Conservation (phyloP, 2,888 invertebrate genomes). For the Drosophila nigricruria region DNA sequence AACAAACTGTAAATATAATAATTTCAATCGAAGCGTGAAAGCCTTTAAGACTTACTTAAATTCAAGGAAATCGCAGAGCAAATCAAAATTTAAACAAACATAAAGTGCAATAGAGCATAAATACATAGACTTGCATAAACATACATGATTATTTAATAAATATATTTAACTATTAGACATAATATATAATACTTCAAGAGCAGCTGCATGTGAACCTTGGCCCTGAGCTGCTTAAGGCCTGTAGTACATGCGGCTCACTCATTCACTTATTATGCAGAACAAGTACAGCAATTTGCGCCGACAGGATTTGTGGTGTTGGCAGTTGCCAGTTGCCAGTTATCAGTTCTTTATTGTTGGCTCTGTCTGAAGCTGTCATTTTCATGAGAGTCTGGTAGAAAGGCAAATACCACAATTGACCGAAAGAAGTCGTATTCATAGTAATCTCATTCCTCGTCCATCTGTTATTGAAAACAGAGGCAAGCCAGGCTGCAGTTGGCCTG, state of each 20-base stretch:
- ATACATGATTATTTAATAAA: not conserved
- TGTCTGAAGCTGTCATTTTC: slow-evolving; percentile 7
- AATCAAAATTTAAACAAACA: not conserved
- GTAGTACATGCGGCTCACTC: slow-evolving; percentile 17
- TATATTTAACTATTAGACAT: not conserved
- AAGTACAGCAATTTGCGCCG: slow-evolving; percentile 43
- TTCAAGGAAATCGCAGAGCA: not conserved
- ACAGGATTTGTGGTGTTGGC: slow-evolving; percentile 57
- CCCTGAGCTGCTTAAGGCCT: not conserved
- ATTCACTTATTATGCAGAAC: slow-evolving; percentile 51
- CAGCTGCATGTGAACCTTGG: slow-evolving; percentile 1
- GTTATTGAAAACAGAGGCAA: not conserved
- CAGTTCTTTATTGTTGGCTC: slow-evolving; percentile 1
- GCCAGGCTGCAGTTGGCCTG: not conserved
- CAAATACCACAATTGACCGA: slow-evolving; percentile 1
- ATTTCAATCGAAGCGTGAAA: not conserved
- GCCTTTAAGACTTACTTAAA: too few species aligned
- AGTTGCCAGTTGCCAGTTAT: slow-evolving; percentile 25
- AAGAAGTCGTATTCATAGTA: not conserved
- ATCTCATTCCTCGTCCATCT: not conserved
- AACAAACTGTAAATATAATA: not conserved
- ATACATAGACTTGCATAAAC: not conserved
- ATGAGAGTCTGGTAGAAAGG: not conserved
- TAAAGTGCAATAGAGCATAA: not conserved
- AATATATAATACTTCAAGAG: not conserved